A percentile compares a stretch with the other conserved stretches of the same genome.
Conservation (phyloP, 2,113 vertebrate species). For the Clarias gariepinus region DNA sequence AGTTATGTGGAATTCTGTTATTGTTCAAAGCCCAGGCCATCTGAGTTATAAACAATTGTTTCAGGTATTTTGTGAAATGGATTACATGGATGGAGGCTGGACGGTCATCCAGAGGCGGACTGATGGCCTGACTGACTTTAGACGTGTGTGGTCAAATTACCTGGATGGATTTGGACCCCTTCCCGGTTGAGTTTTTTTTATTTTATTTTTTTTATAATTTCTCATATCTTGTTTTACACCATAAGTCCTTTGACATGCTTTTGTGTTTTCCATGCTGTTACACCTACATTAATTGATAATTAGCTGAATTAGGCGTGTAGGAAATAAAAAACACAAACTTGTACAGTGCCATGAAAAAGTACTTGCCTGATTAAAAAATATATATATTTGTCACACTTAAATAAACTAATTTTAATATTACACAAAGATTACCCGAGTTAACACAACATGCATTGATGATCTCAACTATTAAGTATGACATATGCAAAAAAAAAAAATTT, state of each 20-base stretch:
- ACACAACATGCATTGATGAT: too few relatives aligned
- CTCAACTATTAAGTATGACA: too few relatives aligned
- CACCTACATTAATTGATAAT: background rate
- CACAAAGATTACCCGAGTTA: too few relatives aligned
- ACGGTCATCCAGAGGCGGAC: slow-evolving; percentile 86
- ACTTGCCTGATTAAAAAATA: too few relatives aligned
- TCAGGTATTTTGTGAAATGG: slow-evolving; percentile 94
- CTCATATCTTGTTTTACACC: background rate
- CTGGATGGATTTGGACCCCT: slow-evolving; percentile 87
- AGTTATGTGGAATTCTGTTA: slow-evolving; percentile 30
- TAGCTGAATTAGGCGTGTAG: background rate
- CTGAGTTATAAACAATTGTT: background rate
- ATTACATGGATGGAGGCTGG: slow-evolving; percentile 91
- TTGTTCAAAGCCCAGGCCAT: background rate
- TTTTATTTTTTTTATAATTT: too few relatives aligned
- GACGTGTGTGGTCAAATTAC: slow-evolving; percentile 84
- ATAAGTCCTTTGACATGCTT: background rate
- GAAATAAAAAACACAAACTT: background rate
- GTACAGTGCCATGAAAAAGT: too few relatives aligned
- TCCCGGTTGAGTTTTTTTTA: slow-evolving; percentile 76
- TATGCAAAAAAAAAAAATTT: too few relatives aligned
- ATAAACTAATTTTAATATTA: too few relatives aligned
- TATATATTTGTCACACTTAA: too few relatives aligned
- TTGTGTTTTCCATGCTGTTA: background rate
- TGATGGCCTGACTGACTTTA: slow-evolving; percentile 81